These are phyloP conservation scores for Lissocephala sabroskyi DNA, from an alignment of 2,888 invertebrate species.

Conservation along the genomic window DNA sequence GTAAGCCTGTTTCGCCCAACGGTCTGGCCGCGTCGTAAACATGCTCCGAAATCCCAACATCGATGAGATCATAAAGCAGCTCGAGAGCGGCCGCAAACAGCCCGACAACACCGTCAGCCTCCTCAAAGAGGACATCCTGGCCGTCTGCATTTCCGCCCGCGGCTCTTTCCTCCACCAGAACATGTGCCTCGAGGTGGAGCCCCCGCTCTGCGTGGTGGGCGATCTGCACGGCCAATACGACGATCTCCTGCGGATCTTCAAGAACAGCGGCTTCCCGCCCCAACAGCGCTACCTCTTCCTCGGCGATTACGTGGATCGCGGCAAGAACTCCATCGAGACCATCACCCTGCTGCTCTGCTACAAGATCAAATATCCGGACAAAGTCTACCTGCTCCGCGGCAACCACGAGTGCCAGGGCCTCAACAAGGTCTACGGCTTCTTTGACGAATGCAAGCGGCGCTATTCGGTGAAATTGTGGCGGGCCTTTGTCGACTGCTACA, in stretches of 20 bases:
- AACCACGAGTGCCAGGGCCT: slow-evolving; percentile 97
- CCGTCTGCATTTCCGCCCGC: slow-evolving; percentile 70
- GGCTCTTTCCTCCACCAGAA: slow-evolving; percentile 98
- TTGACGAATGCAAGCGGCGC: slow-evolving; percentile 90
- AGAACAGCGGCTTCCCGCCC: slow-evolving; percentile 99
- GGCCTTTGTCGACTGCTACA: slow-evolving; percentile 99
- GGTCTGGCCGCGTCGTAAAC: too few species aligned
- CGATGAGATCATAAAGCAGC: slow-evolving; percentile 8
- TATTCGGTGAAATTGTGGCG: slow-evolving; percentile 99
- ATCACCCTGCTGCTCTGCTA: slow-evolving; percentile 96
- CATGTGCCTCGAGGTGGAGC: slow-evolving; percentile 95
- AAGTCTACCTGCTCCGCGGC: slow-evolving; percentile 93
- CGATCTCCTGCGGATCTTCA: slow-evolving; percentile 95
- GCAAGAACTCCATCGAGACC: slow-evolving; percentile 90
- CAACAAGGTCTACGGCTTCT: slow-evolving; percentile 95
- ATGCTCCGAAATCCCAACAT: slow-evolving; percentile 3
- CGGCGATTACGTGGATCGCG: slow-evolving; percentile 91
- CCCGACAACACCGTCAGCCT: not conserved
- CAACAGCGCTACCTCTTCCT: slow-evolving; percentile 97
- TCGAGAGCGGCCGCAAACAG: not conserved
- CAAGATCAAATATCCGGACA: slow-evolving; percentile 94
- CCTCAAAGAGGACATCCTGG: slow-evolving; percentile 8
- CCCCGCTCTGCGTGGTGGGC: slow-evolving; percentile 98
- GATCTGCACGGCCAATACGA: slow-evolving; percentile 99
- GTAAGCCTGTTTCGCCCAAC: too few species aligned